Evolutionary conservation across 2,797 vertebrate species (phyloP), one percentile per base, ranked within the genome.

Genomic region (Loris lydekkerianus): DNA sequence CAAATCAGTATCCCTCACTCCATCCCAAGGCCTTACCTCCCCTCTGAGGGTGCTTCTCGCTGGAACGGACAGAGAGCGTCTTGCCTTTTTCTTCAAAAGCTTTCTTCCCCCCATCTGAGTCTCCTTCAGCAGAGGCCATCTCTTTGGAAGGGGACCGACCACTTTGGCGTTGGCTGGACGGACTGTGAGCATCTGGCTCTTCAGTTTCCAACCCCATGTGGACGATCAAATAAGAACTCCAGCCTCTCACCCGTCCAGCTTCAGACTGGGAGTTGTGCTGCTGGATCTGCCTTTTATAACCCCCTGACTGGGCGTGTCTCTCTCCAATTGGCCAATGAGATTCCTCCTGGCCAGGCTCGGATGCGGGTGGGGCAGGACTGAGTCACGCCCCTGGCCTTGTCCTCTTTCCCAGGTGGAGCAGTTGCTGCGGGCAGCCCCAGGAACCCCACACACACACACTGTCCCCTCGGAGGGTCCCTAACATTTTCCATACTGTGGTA

Each of bases 181-280:
- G 29, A 46, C 46, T 11, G 2, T 49, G 46, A 10, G 9, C 4
- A 31, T 77, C 46, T 20, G 4, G 46, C 15, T 77, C 9, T 53
- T 53, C 29, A 53, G 9, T 77, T 31, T 14, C 17, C 46, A 31
- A 10, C 10, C 29, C 46, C 2, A n/a, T 77, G 46, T 53, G 20
- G 17, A 3, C 31, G 46, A 3, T 10, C 29, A 5, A 53, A 18
- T 49, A 5, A 53, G n/a, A 53, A 17, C 8, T 77, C 29, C 10
- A n/a, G 2, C 6, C 1, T 53, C 73, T 31, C 0, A 10, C 46
- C 20, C 9, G 10, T 14, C 21, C 4, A 25, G 70, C 11, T 10
- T 5, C 18, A n/a, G 17, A 53, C 9, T 53, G 46, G 1, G 75
- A n/a, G 29, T 11, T 53, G 3, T 3, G 10, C 46, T 46, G 10